Evolutionary conservation across 2,113 vertebrate genomes (phyloP), one percentile per base, ranked within the genome.

Genomic region (Halcyon malimbica): DNA sequence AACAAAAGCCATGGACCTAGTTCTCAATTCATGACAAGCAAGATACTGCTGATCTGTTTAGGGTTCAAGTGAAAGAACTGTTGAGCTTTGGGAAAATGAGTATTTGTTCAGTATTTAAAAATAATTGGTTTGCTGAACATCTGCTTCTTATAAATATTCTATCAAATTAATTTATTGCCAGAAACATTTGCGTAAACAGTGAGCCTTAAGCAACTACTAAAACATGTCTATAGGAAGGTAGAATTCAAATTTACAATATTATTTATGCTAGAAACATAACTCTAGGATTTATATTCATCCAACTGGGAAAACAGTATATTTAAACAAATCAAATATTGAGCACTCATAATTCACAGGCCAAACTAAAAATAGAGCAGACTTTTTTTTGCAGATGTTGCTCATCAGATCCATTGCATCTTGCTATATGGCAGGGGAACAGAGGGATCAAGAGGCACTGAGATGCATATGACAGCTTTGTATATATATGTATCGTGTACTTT

Each of bases 31-130:
- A 24, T 35, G 60, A 37, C 10, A 4, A 21, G 17, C 39, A 51
- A 86, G 25, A 31, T 48, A 39, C 9, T 29, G 9, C 14, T 63
- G 63, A 39, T 83, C 31, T 6, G 19, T 53, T 67, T 63, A 70
- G 33, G 15, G 73, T 57, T 89, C 57, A 50, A 0, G 1, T 48
- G 11, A 16, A 87, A 89, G 33, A 92, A 69, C 5, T 41, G 26
- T 56, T 87, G 31, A 84, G 29, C 53, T 69, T 51, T 81, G 26
- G 41, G 41, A 75, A 93, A 93, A 87, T 70, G 10, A 83, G 2
- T 93, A 69, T 87, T 90, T 78, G 5, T 62, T 79, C 53, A 76
- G 3, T 91, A 69, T 94, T 95, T 92, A 79, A 68, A 89, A 87
- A 25, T 1, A 69, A 71, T 56, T 48, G 4, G 20, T 77, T 93